Evolutionary conservation across 2,797 vertebrate species (phyloP).

Genomic region (Prionace glauca): DNA sequence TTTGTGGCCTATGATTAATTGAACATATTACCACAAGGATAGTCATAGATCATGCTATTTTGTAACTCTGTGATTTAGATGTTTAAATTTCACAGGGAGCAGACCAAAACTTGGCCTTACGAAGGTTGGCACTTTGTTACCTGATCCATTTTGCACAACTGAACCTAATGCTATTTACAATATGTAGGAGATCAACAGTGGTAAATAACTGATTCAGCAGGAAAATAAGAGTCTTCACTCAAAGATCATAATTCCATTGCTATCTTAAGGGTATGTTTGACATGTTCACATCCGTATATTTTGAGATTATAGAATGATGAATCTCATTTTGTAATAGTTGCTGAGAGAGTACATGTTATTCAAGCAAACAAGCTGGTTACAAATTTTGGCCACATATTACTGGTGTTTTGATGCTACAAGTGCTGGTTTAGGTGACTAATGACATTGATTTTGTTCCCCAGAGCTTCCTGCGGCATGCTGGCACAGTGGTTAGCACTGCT

Average conservation of each 20-base stretch:
- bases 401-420: no score
- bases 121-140: background rate
- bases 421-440: no score
- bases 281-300: constrained; percentile 24
- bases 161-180: background rate
- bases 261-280: background rate
- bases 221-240: background rate
- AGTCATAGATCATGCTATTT: background rate
- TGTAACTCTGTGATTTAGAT: background rate
- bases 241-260: background rate
- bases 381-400: background rate
- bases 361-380: background rate
- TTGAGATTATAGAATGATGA: background rate
- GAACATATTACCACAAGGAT: background rate
- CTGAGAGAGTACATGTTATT: background rate
- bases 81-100: background rate
- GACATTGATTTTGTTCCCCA: no score
- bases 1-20: background rate
- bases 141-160: background rate
- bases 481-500: no score
- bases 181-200: background rate
- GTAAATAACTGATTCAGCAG: background rate
- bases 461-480: no score
- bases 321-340: background rate
- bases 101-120: background rate